Base-by-base conservation (phyloP, 1,140 invertebrate genomes). In the Coenobita brevimanus region DNA sequence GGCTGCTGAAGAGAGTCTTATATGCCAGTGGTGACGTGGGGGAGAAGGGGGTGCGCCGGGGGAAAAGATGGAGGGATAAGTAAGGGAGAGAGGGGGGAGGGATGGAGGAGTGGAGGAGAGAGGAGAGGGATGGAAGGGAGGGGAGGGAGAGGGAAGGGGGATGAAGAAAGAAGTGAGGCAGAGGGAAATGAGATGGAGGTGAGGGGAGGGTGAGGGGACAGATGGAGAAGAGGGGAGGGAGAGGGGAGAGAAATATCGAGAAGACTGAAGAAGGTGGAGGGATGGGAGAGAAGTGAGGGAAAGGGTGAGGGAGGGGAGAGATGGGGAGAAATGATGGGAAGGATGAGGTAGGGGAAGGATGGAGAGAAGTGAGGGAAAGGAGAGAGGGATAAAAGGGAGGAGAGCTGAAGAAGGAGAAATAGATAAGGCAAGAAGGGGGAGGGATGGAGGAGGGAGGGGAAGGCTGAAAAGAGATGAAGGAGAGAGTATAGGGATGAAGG, bases 1-100 rank as follows among this genome's bases (percentile, higher is more conserved):
- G 86, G 78, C 86, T 88, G 67, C 62, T 27, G 86, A 64, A 88
- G 85, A 50, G 76, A 79, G 84, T 62, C 81, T 71, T 71, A 27
- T 64, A 43, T 82, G 38, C 2, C 73, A 33, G 67, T 69, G 67
- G 17, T 13, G 30, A 6, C 3, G 67, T n/a, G 71, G 41, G 71
- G 24, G 41, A 24, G n/a, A 24, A 24, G 41, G 24, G 24, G 30
- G 15, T 21, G 15, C 46, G 54, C 15, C 27, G 3, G 30, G 36
- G 76, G 30, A 50, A 8, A 4, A 50, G 41, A 33, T 24, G 2
- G 50, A 60, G 15, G 54, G 24, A 50, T 27, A 6, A 27, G 33
- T 43, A 36, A 50, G 33, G 76, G 57, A 27, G 43, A 46, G n/a
- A n/a, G 41, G 71, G 21, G 24, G 17, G 4, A n/a, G 46, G n/a